Evolutionary conservation across 2,888 invertebrate genomes (phyloP), one percentile per base, ranked within the genome.

Genomic region (Coenonympha arcania): DNA sequence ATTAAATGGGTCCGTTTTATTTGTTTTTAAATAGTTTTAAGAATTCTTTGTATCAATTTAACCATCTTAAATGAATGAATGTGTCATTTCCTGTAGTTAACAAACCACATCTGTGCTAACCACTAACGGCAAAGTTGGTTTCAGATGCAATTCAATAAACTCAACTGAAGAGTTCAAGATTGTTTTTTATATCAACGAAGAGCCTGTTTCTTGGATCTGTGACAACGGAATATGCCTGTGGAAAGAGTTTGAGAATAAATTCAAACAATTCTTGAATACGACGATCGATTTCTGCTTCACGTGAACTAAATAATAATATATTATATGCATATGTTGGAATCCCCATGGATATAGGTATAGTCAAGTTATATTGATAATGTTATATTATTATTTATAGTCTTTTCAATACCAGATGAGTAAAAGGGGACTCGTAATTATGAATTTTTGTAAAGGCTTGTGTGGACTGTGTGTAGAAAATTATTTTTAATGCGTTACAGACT

Each of bases 1-100:
- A 19, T 88, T 94, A 64, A 91, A 91, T 73, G 88, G 89, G 89
- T 92, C 69, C 79, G 87, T 79, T 54, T 43, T 18, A 50, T n/a
- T n/a, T n/a, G n/a, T n/a, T 24, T 24, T 6, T 24, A 8, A 24
- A 2, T 6, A 9, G 2, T 2, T 4, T 31, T 15, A 4, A 8
- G 19, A 16, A 1, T 22, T 31, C 8, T 39, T 8, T 1, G 3
- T n/a, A 31, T 9, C 31, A 15, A 24, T 8, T 16, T 15, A n/a
- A n/a, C n/a, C n/a, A n/a, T n/a, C n/a, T n/a, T n/a, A n/a, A n/a
- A n/a, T n/a, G n/a, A n/a, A n/a, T n/a, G n/a, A n/a, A n/a, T n/a
- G n/a, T n/a, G n/a, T n/a, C n/a, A n/a, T n/a, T n/a, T n/a, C n/a
- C n/a, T n/a, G n/a, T n/a, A n/a, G n/a, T n/a, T n/a, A n/a, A n/a